These are phyloP conservation scores for Otolemur crassicaudatus DNA, from an alignment of 2,797 vertebrate genomes.

Conservation along the genomic window DNA sequence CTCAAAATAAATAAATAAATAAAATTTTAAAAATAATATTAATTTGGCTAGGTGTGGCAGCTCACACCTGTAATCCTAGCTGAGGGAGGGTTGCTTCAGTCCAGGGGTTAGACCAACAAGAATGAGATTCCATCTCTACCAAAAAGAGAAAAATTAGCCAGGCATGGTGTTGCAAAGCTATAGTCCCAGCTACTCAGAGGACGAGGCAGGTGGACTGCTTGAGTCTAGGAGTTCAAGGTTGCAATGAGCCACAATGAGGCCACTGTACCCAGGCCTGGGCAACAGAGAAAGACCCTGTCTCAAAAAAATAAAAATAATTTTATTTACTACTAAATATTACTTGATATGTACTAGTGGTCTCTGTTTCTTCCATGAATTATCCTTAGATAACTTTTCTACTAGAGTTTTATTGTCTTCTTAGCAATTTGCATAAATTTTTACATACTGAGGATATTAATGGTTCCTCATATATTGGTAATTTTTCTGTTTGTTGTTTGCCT, in stretches of 20 bases:
- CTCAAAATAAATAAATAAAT: background rate
- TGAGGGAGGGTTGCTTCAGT: background rate
- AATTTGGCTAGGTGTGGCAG: background rate
- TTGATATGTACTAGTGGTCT: background rate
- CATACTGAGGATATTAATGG: background rate
- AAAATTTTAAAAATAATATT: background rate
- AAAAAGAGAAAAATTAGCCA: background rate
- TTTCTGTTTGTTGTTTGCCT: background rate
- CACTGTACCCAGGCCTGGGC: background rate
- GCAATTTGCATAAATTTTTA: background rate
- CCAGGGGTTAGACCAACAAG: background rate
- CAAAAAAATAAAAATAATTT: background rate
- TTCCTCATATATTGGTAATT: background rate
- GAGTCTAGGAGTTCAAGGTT: background rate
- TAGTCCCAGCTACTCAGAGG: background rate
- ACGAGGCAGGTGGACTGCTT: background rate
- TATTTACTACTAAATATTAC: background rate
- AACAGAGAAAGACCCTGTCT: background rate
- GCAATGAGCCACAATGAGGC: background rate
- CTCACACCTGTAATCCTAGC: background rate
- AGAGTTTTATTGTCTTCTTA: background rate
- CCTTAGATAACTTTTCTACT: background rate
- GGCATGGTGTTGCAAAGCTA: background rate
- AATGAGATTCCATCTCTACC: background rate
- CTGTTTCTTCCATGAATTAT: background rate